phyloP scores from a whole-genome alignment of 2,888 invertebrate species.

The Campoletis raptor region DNA sequence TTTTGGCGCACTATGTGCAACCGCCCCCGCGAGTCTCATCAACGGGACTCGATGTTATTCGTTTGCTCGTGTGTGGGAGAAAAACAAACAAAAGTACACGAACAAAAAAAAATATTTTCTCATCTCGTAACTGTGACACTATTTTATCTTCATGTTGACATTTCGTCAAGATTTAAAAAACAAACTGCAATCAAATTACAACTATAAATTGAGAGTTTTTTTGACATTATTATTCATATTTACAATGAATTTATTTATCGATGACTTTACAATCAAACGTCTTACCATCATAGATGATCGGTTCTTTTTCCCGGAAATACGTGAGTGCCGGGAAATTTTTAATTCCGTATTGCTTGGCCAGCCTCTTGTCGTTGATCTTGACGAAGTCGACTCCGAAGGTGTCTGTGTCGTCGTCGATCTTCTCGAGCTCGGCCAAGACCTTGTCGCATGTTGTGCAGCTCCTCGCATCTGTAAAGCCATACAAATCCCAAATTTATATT shows the following conservation, averaged over 20 bases:
- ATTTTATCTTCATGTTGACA: constrained; percentile 13
- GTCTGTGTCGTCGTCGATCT: constrained; percentile 98
- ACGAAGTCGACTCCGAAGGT: constrained; percentile 97
- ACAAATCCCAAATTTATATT: neutral
- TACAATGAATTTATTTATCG: neutral
- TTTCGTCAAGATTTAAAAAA: neutral
- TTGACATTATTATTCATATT: neutral
- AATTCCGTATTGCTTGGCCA: constrained; percentile 98
- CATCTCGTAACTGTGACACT: constrained; percentile 22
- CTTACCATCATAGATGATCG: constrained; percentile 97
- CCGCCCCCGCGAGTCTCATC: constrained; percentile 65
- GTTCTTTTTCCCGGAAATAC: constrained; percentile 98
- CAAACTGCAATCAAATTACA: neutral
- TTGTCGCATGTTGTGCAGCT: constrained; percentile 97
- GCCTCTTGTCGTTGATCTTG: constrained; percentile 97
- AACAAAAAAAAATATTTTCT: constrained; percentile 25
- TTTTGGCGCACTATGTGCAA: constrained; percentile 73
- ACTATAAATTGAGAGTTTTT: neutral
- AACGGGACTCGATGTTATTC: constrained; percentile 38
- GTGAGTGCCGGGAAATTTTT: constrained; percentile 98
- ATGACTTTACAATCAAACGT: neutral
- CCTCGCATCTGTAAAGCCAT: constrained; percentile 91
- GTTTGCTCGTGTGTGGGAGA: constrained; percentile 4
- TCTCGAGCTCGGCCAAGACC: constrained; percentile 95
- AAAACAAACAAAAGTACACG: constrained; percentile 30